Evolutionary conservation across 2,888 invertebrate species (phyloP).

Genomic region (Eulithis prunata): DNA sequence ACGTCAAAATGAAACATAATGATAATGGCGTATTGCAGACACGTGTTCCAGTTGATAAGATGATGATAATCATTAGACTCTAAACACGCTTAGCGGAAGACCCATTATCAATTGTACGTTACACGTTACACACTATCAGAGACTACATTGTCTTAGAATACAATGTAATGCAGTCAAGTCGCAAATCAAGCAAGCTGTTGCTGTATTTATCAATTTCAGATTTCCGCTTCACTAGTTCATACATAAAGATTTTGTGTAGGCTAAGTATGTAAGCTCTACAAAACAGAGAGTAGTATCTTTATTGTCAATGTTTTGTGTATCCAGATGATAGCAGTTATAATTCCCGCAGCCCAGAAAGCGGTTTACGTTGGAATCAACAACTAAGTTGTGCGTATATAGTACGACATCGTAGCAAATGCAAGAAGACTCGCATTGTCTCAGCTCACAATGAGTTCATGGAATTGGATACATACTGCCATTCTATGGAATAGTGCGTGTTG

Average conservation of each 20-base stretch:
- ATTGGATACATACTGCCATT: conserved; percentile 43
- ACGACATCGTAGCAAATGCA: conserved; percentile 24
- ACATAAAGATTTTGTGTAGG: background rate
- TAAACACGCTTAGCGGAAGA: conserved; percentile 19
- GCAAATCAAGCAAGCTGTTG: conserved; percentile 10
- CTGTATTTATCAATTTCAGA: conserved; percentile 17
- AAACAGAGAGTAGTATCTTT: conserved; percentile 8
- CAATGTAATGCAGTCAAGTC: conserved; percentile 15
- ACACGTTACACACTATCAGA: conserved; percentile 7
- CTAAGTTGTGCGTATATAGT: conserved; percentile 10
- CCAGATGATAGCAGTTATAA: conserved; percentile 1
- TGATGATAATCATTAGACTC: conserved; percentile 31
- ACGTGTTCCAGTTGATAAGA: conserved; percentile 33
- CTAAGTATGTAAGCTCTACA: background rate
- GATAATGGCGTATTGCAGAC: conserved; percentile 30
- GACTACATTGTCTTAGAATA: conserved; percentile 24
- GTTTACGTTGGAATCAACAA: conserved; percentile 8
- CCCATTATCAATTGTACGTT: conserved; percentile 13
- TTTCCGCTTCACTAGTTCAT: conserved; percentile 12
- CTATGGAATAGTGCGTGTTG: conserved; percentile 45
- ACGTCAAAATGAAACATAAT: conserved; percentile 39
- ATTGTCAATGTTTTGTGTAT: background rate
- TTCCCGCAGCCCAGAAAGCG: conserved; percentile 15
- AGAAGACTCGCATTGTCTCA: conserved; percentile 46
- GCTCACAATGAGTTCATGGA: conserved; percentile 47